Conservation (phyloP, 2,888 invertebrate species). For the Coelopa pilipes region DNA sequence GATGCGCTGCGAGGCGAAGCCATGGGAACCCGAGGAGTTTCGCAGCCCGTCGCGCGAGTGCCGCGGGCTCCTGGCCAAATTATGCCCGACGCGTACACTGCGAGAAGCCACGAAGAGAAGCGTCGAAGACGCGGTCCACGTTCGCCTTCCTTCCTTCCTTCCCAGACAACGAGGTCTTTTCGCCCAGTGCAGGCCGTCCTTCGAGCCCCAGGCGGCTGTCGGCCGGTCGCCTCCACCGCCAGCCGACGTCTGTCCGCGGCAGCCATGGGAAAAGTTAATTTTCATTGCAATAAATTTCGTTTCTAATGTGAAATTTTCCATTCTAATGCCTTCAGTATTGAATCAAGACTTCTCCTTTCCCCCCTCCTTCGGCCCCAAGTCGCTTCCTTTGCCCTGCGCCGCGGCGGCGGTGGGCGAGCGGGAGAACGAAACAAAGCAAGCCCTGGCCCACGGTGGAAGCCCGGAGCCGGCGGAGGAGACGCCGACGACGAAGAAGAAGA, state of each 20-base stretch:
- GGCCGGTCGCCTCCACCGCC: neutral
- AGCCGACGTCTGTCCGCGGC: neutral
- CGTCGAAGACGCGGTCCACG: neutral
- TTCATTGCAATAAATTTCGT: conserved; percentile 27
- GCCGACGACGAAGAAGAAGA: conserved; percentile 1
- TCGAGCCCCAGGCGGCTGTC: neutral
- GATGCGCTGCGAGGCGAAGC: neutral
- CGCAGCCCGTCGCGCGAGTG: conserved; percentile 11
- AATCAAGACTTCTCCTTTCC: conserved; percentile 3
- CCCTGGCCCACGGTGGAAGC: conserved; percentile 1
- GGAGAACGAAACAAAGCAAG: conserved; percentile 6
- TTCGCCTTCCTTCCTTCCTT: neutral
- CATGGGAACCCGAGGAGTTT: conserved; percentile 32
- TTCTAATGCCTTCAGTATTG: conserved; percentile 28
- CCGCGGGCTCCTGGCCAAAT: conserved; percentile 14
- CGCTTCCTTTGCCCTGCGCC: no score
- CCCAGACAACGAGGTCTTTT: neutral
- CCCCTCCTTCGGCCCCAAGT: no score
- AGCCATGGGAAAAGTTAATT: conserved; percentile 22
- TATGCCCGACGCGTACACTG: neutral
- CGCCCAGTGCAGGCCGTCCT: neutral
- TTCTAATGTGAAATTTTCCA: conserved; percentile 24
- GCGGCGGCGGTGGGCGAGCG: neutral
- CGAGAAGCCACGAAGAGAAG: neutral
- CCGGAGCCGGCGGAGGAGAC: neutral